Conservation (phyloP, 2,113 vertebrate species). For the Corythornis madagascariensis region DNA sequence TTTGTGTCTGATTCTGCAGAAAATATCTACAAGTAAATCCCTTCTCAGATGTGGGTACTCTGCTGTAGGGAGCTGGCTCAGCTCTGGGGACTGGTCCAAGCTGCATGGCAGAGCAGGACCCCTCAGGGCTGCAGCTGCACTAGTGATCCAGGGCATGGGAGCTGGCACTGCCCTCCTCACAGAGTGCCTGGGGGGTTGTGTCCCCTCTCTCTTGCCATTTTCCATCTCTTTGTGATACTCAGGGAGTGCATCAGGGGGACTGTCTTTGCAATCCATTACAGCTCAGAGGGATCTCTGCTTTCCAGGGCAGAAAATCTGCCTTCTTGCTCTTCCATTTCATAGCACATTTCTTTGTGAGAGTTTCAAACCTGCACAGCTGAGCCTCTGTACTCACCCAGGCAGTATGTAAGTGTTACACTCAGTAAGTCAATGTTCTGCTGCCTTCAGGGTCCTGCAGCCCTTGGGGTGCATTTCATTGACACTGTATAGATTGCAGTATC, state of each 20-base stretch:
- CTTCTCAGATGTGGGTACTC: not conserved
- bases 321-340: not conserved
- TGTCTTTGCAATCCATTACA: not conserved
- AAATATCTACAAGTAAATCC: not conserved
- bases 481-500: constrained; percentile 47
- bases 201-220: not conserved
- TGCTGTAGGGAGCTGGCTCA: not conserved
- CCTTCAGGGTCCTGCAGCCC: not conserved
- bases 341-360: not conserved
- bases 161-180: not conserved
- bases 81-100: not conserved
- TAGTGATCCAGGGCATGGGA: fast-evolving
- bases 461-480: constrained; percentile 10
- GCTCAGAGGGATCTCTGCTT: constrained; percentile 20
- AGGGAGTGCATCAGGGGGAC: not conserved
- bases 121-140: not conserved
- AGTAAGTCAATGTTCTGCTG: not conserved
- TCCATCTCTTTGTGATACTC: not conserved
- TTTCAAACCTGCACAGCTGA: not conserved
- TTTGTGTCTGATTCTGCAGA: not conserved
- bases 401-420: not conserved
- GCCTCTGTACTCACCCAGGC: not conserved
- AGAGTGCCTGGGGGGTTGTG: too few relatives aligned
- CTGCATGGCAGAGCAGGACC: fast-evolving
- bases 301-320: constrained; percentile 23